Conservation (phyloP, 2,888 invertebrate species). For the Tenthredo livida region DNA sequence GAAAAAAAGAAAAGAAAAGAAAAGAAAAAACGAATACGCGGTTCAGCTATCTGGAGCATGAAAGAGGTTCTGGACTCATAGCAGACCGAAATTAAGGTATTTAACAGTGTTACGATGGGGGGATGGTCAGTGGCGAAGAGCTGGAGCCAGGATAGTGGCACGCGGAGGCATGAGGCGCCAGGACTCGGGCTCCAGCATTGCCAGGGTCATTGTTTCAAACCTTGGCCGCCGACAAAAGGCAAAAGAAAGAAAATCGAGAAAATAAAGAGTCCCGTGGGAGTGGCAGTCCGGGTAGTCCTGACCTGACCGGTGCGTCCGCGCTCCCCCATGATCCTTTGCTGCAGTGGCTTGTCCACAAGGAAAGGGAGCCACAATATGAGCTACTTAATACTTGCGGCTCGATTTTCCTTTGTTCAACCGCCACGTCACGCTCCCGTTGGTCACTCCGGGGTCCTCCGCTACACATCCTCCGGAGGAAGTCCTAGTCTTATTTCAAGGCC, state of each 20-base stretch:
- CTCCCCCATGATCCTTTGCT: neutral
- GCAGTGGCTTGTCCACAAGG: constrained; percentile 35
- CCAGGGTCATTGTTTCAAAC: constrained; percentile 45
- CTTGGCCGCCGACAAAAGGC: constrained; percentile 46
- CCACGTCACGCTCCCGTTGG: constrained; percentile 54
- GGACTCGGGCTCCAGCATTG: constrained; percentile 4
- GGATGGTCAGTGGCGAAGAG: neutral
- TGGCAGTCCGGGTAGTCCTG: constrained; percentile 45
- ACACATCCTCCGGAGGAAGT: neutral
- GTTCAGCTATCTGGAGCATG: neutral
- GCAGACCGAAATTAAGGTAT: constrained; percentile 5
- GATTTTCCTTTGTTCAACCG: constrained; percentile 64
- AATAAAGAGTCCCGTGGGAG: constrained; percentile 43
- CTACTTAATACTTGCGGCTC: constrained; percentile 47
- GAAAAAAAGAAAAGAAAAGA: neutral
- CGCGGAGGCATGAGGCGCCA: constrained; percentile 33
- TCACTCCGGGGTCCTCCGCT: constrained; percentile 43
- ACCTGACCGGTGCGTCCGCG: constrained; percentile 38
- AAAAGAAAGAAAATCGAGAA: constrained; percentile 22
- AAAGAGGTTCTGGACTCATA: neutral
- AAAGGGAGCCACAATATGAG: constrained; percentile 28
- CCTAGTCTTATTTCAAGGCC: constrained; percentile 13
- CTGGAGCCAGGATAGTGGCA: neutral
- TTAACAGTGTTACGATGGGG: constrained; percentile 5
- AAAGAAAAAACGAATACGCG: neutral